Conservation (phyloP, 2,888 invertebrate species). For the Acleris emargana region DNA sequence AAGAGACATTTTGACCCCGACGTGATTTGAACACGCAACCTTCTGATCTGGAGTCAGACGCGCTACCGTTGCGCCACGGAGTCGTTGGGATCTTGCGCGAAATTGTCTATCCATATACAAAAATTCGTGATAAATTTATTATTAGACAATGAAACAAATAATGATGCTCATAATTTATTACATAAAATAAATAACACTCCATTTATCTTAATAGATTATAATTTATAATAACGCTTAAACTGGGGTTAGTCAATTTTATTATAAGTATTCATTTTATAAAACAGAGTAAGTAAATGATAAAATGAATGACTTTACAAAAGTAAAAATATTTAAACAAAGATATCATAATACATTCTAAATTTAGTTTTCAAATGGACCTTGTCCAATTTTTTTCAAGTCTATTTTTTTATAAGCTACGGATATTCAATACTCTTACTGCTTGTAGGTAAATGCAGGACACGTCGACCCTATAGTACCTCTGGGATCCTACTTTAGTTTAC, state of each 20-base stretch:
- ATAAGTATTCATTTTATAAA: background rate
- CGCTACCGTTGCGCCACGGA: slow-evolving; percentile 96
- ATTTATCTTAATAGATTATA: slow-evolving; percentile 20
- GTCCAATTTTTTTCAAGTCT: too few relatives aligned
- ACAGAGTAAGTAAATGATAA: too few relatives aligned
- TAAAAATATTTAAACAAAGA: background rate
- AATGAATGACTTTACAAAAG: background rate
- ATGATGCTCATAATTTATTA: slow-evolving; percentile 14
- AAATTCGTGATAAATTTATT: background rate
- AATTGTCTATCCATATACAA: background rate
- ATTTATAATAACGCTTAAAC: slow-evolving; percentile 17
- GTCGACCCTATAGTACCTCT: too few relatives aligned
- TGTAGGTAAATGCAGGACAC: too few relatives aligned
- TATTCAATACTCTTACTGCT: too few relatives aligned
- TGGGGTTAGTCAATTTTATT: slow-evolving; percentile 15
- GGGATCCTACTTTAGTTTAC: too few relatives aligned
- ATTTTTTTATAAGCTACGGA: too few relatives aligned
- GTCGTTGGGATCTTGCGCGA: slow-evolving; percentile 59
- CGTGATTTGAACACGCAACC: slow-evolving; percentile 38
- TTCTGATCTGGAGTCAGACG: slow-evolving; percentile 75
- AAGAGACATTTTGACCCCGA: slow-evolving; percentile 26
- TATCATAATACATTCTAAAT: too few relatives aligned
- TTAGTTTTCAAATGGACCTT: too few relatives aligned
- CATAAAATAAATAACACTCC: slow-evolving; percentile 34
- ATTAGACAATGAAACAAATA: background rate